phyloP scores from a whole-genome alignment of 2,797 vertebrate genomes.

The Tragopan temminckii region DNA sequence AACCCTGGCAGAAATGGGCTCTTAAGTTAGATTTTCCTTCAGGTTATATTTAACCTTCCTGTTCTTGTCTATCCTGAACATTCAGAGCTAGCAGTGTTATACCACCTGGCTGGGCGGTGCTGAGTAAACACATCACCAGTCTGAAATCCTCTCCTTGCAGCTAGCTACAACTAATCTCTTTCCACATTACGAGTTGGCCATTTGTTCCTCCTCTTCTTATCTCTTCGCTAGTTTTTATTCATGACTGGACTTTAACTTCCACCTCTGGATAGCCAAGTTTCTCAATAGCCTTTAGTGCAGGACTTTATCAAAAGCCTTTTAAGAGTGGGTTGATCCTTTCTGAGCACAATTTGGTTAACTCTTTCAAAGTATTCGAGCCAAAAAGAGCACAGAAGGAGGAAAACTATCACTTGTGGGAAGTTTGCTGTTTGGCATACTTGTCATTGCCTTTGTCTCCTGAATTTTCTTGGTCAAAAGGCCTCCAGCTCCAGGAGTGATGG shows the following conservation, averaged over 20 bases:
- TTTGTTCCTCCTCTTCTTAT: constrained; percentile 71
- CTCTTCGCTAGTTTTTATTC: constrained; percentile 68
- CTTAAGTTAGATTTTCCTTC: not conserved
- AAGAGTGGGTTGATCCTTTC: constrained; percentile 16
- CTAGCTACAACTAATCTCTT: constrained; percentile 35
- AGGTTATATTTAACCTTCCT: not conserved
- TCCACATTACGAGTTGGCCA: constrained; percentile 16
- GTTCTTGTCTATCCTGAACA: not conserved
- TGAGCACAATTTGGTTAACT: constrained; percentile 13
- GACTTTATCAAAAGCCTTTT: constrained; percentile 75
- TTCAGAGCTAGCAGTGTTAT: constrained; percentile 8
- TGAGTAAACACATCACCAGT: not conserved
- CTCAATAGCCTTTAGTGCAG: constrained; percentile 69
- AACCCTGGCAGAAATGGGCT: not conserved
- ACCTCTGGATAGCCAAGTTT: constrained; percentile 68
- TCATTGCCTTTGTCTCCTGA: not conserved
- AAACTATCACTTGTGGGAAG: not conserved
- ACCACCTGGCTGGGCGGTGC: not conserved
- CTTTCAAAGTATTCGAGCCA: not conserved
- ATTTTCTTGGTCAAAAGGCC: constrained; percentile 20
- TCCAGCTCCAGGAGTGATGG: not conserved
- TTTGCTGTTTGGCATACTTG: not conserved
- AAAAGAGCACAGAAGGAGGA: not conserved
- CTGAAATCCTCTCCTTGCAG: constrained; percentile 26
- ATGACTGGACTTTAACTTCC: constrained; percentile 73